Conservation (phyloP, 2,888 invertebrate genomes). For the Hartigia nigra region DNA sequence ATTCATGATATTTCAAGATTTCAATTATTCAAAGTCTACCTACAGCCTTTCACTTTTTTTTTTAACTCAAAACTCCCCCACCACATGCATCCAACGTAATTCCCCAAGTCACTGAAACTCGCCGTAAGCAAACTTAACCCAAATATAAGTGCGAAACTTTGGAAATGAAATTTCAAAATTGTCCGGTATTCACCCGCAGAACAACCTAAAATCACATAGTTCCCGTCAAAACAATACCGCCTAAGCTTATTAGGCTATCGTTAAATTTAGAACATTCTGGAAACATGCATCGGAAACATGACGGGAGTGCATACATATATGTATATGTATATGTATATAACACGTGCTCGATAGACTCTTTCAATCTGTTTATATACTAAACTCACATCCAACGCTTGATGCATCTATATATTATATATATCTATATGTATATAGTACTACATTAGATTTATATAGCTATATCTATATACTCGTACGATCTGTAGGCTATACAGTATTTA, state of each 20-base stretch:
- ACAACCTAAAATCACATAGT: not conserved
- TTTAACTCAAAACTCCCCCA: not conserved
- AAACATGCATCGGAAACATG: not conserved
- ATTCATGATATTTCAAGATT: not conserved
- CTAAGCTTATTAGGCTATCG: not conserved
- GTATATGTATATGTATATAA: not conserved
- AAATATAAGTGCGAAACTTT: not conserved
- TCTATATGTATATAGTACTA: too few species aligned
- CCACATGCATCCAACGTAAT: not conserved
- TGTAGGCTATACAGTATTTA: not conserved
- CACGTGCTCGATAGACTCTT: not conserved
- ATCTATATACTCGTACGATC: not conserved
- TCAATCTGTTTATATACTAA: not conserved
- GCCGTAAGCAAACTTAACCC: not conserved
- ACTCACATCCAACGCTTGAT: not conserved
- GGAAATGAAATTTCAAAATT: not conserved
- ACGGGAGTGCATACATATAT: not conserved
- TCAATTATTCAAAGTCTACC: not conserved
- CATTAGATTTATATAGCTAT: not conserved
- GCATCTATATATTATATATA: too few species aligned
- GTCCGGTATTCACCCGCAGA: not conserved
- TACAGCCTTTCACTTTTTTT: not conserved
- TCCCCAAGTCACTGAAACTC: not conserved
- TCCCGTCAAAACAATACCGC: not conserved
- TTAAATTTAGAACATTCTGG: not conserved